A percentile compares a stretch with the other conserved stretches of the same genome.
These are phyloP conservation scores for Micrasema minimum DNA, from an alignment of 1,140 invertebrate species.

Conservation along the genomic window DNA sequence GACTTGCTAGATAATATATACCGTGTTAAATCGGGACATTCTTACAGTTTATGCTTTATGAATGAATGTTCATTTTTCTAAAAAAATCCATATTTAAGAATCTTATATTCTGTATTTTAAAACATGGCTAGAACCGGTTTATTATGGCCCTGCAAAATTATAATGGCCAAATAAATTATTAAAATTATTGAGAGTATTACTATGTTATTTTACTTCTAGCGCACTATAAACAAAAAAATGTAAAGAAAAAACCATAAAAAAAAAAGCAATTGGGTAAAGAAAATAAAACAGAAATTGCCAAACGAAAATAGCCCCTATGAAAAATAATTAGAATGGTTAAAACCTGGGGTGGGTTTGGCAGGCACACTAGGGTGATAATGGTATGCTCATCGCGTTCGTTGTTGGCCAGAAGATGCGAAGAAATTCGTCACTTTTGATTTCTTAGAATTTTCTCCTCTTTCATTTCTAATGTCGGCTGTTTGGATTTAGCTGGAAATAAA, in stretches of 20 bases:
- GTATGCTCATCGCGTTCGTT: conserved; percentile 23
- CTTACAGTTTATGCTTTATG: background rate
- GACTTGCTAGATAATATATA: too few relatives aligned
- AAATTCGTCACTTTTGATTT: conserved; percentile 36
- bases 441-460: conserved; percentile 37
- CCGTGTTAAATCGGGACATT: too few relatives aligned
- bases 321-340: conserved; percentile 41
- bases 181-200: background rate
- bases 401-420: conserved; percentile 16
- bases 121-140: background rate
- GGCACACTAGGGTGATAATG: conserved; percentile 27
- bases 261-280: conserved; percentile 31
- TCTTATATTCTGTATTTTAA: background rate
- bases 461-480: conserved; percentile 41
- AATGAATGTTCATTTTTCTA: background rate
- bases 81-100: background rate
- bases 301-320: conserved; percentile 9
- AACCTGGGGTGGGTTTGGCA: conserved; percentile 60
- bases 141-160: too few relatives aligned
- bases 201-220: background rate
- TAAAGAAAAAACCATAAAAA: conserved; percentile 8
- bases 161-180: background rate
- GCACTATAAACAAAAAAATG: conserved; percentile 9
- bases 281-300: conserved; percentile 37
- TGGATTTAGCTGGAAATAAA: conserved; percentile 42